Evolutionary conservation across 2,888 invertebrate species (phyloP), one percentile per base, ranked within the genome.

Genomic region (Oscheius sp.): DNA sequence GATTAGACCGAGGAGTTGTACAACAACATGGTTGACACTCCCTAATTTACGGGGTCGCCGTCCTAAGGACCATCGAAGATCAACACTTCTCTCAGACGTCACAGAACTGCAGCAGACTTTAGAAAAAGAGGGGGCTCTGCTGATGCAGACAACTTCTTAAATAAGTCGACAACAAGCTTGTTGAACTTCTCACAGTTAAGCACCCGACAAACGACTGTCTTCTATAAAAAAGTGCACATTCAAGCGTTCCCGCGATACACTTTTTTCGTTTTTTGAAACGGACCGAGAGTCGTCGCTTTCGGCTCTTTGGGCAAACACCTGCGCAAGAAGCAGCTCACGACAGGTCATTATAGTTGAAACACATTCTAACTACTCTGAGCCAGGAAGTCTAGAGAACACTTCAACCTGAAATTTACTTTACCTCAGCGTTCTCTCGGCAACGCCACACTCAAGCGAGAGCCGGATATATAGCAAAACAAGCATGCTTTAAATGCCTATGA

Each of bases 301-400:
- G 52, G 52, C 66, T 61, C 61, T 66, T 66, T 66, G 66, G 25
- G 66, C 66, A 66, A 66, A 66, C 66, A 66, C 52, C 52, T 52
- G 52, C 66, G 52, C 49, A 52, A 66, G 66, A 29, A 46, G 66
- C 66, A 52, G 18, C 46, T 66, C 66, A 66, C 66, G 66, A 66
- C 66, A 27, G 66, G 49, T 66, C 66, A 66, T 49, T 49, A 29
- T 27, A 49, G 49, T 7, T 2, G 49, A 49, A 21, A 18, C 5
- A 49, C 49, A 49, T 49, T 21, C 2, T 49, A 49, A 49, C 9
- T 35, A 35, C 35, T 35, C 35, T 35, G 35, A 35, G 35, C 35
- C 35, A 6, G 35, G 35, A 35, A 35, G 35, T 35, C 35, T 35
- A 35, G 35, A 35, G 35, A 35, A 35, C 35, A 35, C 35, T 35